Conservation (phyloP, 2,797 vertebrate species). For the Myotis planiceps region DNA sequence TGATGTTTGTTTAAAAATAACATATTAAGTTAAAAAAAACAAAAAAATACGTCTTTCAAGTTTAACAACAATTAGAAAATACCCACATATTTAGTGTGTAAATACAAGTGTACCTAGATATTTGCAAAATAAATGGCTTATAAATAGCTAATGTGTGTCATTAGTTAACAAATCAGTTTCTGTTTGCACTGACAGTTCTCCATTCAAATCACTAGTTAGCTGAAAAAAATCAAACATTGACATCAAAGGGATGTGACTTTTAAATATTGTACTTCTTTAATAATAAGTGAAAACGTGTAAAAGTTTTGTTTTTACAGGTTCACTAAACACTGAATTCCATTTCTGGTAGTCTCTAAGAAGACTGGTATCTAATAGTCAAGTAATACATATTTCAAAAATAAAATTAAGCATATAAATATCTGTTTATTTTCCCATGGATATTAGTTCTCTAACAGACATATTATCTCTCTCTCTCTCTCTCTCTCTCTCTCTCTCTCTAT, state of each 20-base stretch:
- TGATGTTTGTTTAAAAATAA: constrained; percentile 46
- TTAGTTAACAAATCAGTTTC: background rate
- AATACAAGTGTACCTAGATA: background rate
- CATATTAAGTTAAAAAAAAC: background rate
- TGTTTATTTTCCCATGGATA: constrained; percentile 20
- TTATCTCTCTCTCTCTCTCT: background rate
- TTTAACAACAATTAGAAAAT: constrained; percentile 21
- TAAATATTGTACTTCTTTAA: background rate
- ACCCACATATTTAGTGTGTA: background rate
- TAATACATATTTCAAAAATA: background rate
- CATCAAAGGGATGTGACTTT: background rate
- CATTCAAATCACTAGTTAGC: background rate
- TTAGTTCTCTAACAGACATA: background rate
- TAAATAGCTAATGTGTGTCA: background rate
- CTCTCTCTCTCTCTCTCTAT: too few relatives aligned
- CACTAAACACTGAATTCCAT: background rate
- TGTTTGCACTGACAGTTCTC: background rate
- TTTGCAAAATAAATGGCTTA: background rate
- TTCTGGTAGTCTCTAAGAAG: background rate
- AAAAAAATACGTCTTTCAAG: background rate
- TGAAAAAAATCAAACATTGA: constrained; percentile 10
- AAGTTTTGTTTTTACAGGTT: background rate
- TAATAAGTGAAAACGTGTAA: background rate
- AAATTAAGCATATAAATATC: background rate
- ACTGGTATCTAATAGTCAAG: background rate